Evolutionary conservation across 2,797 vertebrate species (phyloP), one percentile per base, ranked within the genome.

Genomic region (Gymnoscopelus braueri): DNA sequence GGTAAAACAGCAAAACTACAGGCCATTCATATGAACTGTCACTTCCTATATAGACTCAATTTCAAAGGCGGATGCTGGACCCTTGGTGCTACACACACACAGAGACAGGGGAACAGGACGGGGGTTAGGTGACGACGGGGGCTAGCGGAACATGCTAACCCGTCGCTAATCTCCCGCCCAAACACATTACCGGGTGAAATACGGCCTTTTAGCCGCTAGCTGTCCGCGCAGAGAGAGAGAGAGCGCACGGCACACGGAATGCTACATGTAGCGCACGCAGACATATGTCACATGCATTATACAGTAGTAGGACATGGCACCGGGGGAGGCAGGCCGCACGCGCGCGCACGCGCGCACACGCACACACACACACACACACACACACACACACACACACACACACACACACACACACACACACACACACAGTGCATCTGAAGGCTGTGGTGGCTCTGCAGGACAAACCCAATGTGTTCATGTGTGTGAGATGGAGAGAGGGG

Each of bases 251-350:
- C 29, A 3, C 29, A 39, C 35, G 7, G 32, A 5, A 39, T 5
- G 19, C 19, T 4, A 10, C 39, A 44, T 8, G 39, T 3, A 44
- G 39, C 39, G 39, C 39, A 10, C 1, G 79, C 79, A 89, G 81
- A 87, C 80, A 72, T 69, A 80, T 84, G 79, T 81, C 87, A 81
- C 84, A 73, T 85, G 82, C 72, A 68, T 87, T 79, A 80, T 5
- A 39, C 50, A 55, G 47, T 75, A 75, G 63, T 75, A 75, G 63
- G 72, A 80, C 75, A 78, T 77, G 84, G 86, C 84, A 87, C 83
- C 79, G 39, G 39, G 32, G 8, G 39, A 75, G 73, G 60, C 53
- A 82, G 75, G 71, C 79, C 75, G 80, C 76, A 84, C 70, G 72
- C 84, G 32, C 62, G 63, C 70, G 82, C 74, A 74, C 67, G 63